Conservation (phyloP, 2,113 vertebrate species). For the Lota lota region DNA sequence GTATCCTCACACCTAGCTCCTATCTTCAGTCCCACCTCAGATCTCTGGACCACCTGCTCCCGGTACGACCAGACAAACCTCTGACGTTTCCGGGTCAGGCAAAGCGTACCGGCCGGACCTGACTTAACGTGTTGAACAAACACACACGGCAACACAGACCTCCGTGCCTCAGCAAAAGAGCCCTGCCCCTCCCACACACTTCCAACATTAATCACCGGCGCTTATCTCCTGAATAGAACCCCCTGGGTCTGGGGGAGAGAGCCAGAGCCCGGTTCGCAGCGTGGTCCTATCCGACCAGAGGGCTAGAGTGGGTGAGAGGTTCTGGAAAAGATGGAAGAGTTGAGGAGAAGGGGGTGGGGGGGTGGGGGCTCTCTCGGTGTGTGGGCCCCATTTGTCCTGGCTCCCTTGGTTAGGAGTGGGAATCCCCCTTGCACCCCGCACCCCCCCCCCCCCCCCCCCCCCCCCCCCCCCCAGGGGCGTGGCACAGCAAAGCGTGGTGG, state of each 20-base stretch:
- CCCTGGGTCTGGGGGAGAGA: conserved; percentile 25
- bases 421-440: conserved; percentile 58
- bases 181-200: conserved; percentile 58
- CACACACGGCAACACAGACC: conserved; percentile 56
- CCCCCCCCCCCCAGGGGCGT: conserved; percentile 3
- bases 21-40: no score
- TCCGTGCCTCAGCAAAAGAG: conserved; percentile 45
- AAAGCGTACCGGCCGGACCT: no score
- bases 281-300: not conserved
- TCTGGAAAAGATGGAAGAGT: not conserved
- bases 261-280: conserved; percentile 33
- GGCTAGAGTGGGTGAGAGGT: not conserved
- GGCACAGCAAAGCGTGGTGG: conserved; percentile 47
- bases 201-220: conserved; percentile 46
- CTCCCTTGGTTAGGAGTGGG: conserved; percentile 57
- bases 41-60: no score
- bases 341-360: not conserved
- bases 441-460: no score
- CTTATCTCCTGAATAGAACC: conserved; percentile 48
- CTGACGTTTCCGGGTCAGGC: no score
- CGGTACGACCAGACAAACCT: no score
- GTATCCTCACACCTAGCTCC: no score
- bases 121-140: conserved; percentile 34
- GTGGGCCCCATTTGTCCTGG: conserved; percentile 38
- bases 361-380: conserved; percentile 16